Percentiles rank a stretch among this genome's conserved stretches.
Conservation (phyloP, 2,888 invertebrate species). For the Baccha elongata region DNA sequence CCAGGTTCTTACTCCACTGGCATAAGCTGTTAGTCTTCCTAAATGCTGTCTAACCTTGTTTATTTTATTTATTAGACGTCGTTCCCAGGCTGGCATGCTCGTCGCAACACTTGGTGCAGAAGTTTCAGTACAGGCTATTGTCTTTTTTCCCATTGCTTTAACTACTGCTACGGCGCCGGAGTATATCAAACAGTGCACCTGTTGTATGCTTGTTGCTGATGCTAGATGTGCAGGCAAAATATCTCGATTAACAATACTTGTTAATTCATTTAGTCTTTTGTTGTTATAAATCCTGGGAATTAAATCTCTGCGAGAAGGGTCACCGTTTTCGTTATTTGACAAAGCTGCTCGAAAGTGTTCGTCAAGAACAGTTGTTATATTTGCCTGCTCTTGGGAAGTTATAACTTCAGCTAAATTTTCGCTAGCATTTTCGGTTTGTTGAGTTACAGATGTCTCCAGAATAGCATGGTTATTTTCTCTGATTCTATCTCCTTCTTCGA, state of each 20-base stretch:
- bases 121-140: background rate
- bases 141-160: no score
- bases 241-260: background rate
- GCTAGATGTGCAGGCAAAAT: background rate
- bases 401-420: background rate
- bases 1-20: background rate
- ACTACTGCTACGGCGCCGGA: no score
- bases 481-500: background rate
- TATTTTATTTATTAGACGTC: background rate
- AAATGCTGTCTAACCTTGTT: background rate
- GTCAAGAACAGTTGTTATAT: background rate
- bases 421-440: background rate
- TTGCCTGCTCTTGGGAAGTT: background rate
- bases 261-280: background rate
- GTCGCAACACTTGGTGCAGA: background rate
- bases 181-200: no score
- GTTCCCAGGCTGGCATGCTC: background rate
- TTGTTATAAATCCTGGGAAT: conserved; percentile 2
- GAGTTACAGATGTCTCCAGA: background rate
- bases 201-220: background rate
- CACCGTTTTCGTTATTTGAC: background rate
- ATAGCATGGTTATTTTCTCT: no score
- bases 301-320: background rate
- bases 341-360: no score
- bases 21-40: background rate